These are phyloP conservation scores for Trogon surrucura DNA, from an alignment of 2,113 vertebrate species.

Conservation along the genomic window DNA sequence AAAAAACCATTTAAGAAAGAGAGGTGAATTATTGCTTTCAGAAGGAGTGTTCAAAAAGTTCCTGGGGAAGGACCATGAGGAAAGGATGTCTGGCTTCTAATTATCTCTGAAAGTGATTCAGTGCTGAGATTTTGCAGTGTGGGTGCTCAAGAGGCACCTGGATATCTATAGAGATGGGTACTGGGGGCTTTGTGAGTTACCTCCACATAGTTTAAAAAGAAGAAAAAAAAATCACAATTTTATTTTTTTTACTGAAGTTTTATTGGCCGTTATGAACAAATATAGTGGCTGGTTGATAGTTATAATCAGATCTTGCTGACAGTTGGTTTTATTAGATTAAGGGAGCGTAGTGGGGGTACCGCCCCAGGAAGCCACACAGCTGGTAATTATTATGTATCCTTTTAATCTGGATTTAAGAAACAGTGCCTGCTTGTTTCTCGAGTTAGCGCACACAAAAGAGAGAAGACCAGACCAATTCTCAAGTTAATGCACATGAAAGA, in stretches of 20 bases:
- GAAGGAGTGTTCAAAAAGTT: neutral
- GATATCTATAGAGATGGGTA: neutral
- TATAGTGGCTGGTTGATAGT: neutral
- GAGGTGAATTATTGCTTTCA: neutral
- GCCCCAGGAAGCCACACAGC: neutral
- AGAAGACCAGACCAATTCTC: neutral
- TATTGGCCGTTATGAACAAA: neutral
- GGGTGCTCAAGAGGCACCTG: accelerated
- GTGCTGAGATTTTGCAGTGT: neutral
- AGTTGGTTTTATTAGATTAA: neutral
- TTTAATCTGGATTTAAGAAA: neutral
- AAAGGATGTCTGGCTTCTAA: neutral
- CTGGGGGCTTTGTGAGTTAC: neutral
- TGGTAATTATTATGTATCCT: neutral
- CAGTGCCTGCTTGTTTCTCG: neutral
- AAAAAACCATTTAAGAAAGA: neutral
- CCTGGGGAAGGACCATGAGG: neutral
- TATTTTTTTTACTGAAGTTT: neutral
- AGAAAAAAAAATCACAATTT: neutral
- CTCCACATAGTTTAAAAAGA: neutral
- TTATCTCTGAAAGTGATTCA: neutral
- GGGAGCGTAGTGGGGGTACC: neutral
- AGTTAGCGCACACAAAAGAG: neutral
- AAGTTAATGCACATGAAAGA: neutral
- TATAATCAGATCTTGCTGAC: neutral